A percentile compares a stretch with the other conserved stretches of the same genome.
These are phyloP conservation scores for Amiota communis DNA, from an alignment of 2,888 invertebrate genomes.

Conservation along the genomic window DNA sequence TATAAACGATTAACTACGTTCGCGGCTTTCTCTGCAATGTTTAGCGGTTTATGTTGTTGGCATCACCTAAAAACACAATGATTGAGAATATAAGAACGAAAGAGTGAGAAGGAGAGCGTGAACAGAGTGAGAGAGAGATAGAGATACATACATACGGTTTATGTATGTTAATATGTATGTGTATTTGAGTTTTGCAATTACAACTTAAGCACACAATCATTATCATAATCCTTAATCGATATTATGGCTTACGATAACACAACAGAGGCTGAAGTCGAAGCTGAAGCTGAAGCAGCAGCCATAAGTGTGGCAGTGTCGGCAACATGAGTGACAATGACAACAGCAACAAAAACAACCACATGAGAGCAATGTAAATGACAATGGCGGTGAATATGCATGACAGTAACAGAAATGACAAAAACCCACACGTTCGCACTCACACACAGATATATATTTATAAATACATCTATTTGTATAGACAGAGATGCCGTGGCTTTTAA, in stretches of 20 bases:
- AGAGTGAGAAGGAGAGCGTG: background rate
- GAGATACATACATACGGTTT: conserved; percentile 26
- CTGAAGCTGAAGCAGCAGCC: background rate
- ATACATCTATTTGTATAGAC: conserved; percentile 5
- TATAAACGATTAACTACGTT: conserved; percentile 9
- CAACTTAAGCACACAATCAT: conserved; percentile 72
- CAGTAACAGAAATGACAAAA: conserved; percentile 17
- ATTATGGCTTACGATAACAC: conserved; percentile 62
- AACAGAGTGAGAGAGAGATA: background rate
- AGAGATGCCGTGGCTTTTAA: conserved; percentile 45
- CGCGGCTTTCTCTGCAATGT: background rate
- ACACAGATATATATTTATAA: conserved; percentile 1
- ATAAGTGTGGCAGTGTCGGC: background rate
- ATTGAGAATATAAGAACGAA: background rate
- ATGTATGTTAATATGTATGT: conserved; percentile 40
- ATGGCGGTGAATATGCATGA: background rate
- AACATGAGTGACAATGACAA: conserved; percentile 19
- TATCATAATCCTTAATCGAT: conserved; percentile 72
- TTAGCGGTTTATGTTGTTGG: conserved; percentile 12
- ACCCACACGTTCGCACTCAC: background rate
- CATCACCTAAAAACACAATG: background rate
- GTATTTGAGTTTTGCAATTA: conserved; percentile 66
- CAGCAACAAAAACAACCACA: conserved; percentile 19
- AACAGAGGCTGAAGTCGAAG: conserved; percentile 17
- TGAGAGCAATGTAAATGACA: background rate